Percentiles rank a stretch among this genome's conserved stretches.
phyloP scores from a whole-genome alignment of 2,113 vertebrate genomes.

The Ariopsis seemanni region DNA sequence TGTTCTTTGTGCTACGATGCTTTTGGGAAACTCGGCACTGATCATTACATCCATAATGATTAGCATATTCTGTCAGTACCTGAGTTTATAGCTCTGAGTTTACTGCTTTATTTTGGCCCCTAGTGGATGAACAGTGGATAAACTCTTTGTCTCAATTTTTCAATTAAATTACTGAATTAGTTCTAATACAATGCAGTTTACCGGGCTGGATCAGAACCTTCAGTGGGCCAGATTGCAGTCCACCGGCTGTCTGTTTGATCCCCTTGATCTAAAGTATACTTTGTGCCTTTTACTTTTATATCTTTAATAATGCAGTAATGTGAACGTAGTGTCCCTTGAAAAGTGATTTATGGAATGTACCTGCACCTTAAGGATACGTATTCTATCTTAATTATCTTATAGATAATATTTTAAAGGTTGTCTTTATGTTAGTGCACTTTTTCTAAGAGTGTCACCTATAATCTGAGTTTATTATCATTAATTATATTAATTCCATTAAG shows the following conservation, averaged over 20 bases:
- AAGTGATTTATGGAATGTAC: background rate
- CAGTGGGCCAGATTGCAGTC: background rate
- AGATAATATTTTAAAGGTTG: background rate
- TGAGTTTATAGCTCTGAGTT: background rate
- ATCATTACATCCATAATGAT: background rate
- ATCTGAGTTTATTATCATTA: background rate
- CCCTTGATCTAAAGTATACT: no score
- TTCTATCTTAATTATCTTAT: background rate
- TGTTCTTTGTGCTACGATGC: no score
- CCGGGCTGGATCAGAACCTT: background rate
- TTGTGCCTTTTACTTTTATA: no score
- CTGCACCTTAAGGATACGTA: background rate
- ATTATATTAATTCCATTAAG: background rate
- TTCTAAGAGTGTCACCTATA: background rate
- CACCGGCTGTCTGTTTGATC: background rate
- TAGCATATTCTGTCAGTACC: background rate
- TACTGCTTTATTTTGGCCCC: background rate
- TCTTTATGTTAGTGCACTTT: background rate
- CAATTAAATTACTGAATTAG: background rate
- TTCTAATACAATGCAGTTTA: background rate
- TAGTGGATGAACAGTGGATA: background rate
- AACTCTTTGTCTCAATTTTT: background rate
- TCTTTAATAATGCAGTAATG: background rate
- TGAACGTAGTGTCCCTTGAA: background rate
- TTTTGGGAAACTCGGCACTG: background rate